phyloP scores from a whole-genome alignment of 2,888 invertebrate genomes.

The Mayetiola destructor region DNA sequence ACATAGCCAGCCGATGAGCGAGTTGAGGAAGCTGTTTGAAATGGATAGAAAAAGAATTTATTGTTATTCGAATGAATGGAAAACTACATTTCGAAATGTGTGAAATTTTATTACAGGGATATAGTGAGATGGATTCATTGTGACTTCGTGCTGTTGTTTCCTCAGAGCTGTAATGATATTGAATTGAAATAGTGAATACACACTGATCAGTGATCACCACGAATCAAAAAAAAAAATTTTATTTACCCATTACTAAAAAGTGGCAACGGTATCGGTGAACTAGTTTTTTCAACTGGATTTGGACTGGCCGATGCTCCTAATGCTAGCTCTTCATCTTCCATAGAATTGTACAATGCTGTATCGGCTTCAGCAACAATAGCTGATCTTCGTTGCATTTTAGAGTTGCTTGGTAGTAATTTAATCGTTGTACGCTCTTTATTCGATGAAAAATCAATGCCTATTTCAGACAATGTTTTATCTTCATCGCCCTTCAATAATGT shows the following conservation, averaged over 20 bases:
- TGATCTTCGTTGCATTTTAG: neutral
- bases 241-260: too few relatives aligned
- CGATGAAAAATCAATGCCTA: conserved; percentile 14
- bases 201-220: too few relatives aligned
- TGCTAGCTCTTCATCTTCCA: conserved; percentile 33
- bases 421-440: neutral
- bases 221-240: too few relatives aligned
- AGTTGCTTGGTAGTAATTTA: neutral
- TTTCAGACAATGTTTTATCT: conserved; percentile 15
- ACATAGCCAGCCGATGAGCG: conserved; percentile 39
- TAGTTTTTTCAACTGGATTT: conserved; percentile 29
- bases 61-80: neutral
- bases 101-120: neutral
- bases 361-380: neutral
- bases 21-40: conserved; percentile 12
- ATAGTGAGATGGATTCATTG: conserved; percentile 6
- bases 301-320: conserved; percentile 36
- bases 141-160: neutral
- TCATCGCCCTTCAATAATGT: conserved; percentile 28
- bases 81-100: neutral
- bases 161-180: too few relatives aligned
- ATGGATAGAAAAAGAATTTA: conserved; percentile 14
- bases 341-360: conserved; percentile 1
- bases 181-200: too few relatives aligned
- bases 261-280: neutral